Evolutionary conservation across 2,888 invertebrate species (phyloP), one percentile per base, ranked within the genome.

Genomic region (Carterocephalus palaemon): DNA sequence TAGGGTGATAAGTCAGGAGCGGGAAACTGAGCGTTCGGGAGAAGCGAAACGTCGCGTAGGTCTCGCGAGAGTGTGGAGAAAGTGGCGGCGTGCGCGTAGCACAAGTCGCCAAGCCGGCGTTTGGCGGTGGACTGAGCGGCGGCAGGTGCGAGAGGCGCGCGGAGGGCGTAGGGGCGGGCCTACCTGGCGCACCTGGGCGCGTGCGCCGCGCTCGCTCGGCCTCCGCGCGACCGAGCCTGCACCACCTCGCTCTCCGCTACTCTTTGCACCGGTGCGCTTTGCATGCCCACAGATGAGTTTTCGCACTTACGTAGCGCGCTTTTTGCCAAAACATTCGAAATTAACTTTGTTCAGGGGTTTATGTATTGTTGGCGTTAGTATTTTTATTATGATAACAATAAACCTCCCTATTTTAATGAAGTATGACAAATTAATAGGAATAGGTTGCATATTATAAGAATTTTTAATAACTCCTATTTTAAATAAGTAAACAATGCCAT

Each of bases 131-230:
- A 70, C 69, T 68, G 69, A 65, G 57, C 58, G 62, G 55, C 67
- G 73, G 79, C 79, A 79, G 82, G 79, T 79, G 81, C 77, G 82
- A 73, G 77, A 74, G 59, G 71, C 70, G 67, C 62, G 74, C 75
- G 78, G 77, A 57, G 71, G 74, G 67, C 63, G 71, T 72, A 82
- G 85, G 80, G 85, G 85, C 83, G 83, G 84, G 76, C 77, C 80
- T 77, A 84, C 85, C 85, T 84, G 83, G 68, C 71, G 67, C 85
- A 86, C 86, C 86, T 85, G 84, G 79, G 86, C 86, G 86, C 86
- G 70, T 80, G 86, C 86, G 86, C 74, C 73, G 67, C 72, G 69
- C 65, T 63, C 61, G 72, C 75, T 73, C 77, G 72, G 75, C 77
- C 77, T 74, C 76, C 75, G 67, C 54, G 59, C 57, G 56, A 53